Base-by-base conservation (phyloP, 2,888 invertebrate species). In the Lysandra coridon region DNA sequence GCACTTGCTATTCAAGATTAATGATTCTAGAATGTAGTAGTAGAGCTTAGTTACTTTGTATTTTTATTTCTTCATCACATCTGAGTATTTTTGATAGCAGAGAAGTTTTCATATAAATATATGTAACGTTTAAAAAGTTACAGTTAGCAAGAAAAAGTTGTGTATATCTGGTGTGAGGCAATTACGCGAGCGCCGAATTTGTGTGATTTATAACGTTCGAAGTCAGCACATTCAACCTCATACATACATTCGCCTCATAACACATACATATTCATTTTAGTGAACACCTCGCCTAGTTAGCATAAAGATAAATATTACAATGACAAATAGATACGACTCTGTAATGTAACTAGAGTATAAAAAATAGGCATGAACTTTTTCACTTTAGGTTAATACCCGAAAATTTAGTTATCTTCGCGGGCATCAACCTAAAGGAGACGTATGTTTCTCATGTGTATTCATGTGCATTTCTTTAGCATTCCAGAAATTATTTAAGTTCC, bases 221-320 rank as follows among this genome's bases (percentile, higher is more conserved):
- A 69, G 64, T 69, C 64, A 69, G 64, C 64, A 69, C 64, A 69
- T 69, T 30, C 64, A 69, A 69, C 64, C 14, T 69, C 30, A 69
- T 33, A 69, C 57, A 57, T 17, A 57, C 62, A 62, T 69, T 57
- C 23, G 12, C 64, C 33, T 69, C 30, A 33, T 30, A 12, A 12
- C 64, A 30, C 64, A 4, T 69, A 69, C 64, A 69, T 69, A 69
- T 69, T 30, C 33, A 69, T 30, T 69, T 30, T 14, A 12, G 30
- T 69, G 30, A 69, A 69, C 64, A 69, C 64, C 64, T 69, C 64
- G 64, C 30, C 64, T 69, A 69, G 64, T 69, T 30, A 69, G 30
- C 64, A 30, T 30, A 30, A 64, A 64, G 30, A 12, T 1, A 64
- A 64, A 64, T 64, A 64, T 64, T 30, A 64, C 10, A 12, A 30